Evolutionary conservation across 2,797 vertebrate genomes (phyloP).

Genomic region (Chaetophractus vellerosus): DNA sequence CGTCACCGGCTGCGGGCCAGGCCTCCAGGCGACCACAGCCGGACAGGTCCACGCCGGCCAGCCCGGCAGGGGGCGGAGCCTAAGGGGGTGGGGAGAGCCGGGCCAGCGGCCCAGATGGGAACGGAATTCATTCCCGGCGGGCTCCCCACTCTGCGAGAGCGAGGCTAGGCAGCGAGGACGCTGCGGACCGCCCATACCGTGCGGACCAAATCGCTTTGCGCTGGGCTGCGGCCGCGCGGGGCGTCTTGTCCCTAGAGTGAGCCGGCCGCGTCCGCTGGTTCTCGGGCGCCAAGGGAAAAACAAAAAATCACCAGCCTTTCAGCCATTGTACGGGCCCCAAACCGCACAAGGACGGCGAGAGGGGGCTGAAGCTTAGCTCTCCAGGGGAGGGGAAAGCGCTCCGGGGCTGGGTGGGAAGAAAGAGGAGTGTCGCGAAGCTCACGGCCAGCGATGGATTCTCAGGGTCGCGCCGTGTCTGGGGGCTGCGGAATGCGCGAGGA

Average conservation of each 20-base stretch:
- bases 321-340: neutral
- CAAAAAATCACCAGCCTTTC: no score
- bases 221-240: neutral
- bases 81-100: slow-evolving; percentile 65
- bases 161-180: neutral
- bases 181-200: no score
- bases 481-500: slow-evolving; percentile 66
- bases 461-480: neutral
- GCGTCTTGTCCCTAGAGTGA: neutral
- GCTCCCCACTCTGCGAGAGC: neutral
- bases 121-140: neutral
- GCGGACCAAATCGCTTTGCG: neutral
- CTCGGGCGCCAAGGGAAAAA: neutral
- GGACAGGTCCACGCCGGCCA: neutral
- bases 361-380: neutral
- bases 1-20: neutral
- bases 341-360: neutral
- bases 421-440: neutral
- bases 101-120: neutral
- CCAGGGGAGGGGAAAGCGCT: neutral
- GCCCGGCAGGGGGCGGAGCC: neutral
- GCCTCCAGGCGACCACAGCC: neutral
- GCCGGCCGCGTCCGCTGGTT: neutral
- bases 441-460: neutral
- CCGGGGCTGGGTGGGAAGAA: neutral